Percentiles rank a stretch among this genome's conserved stretches.
phyloP scores from a whole-genome alignment of 1,140 invertebrate genomes.

The Drosophila kikkawai region DNA sequence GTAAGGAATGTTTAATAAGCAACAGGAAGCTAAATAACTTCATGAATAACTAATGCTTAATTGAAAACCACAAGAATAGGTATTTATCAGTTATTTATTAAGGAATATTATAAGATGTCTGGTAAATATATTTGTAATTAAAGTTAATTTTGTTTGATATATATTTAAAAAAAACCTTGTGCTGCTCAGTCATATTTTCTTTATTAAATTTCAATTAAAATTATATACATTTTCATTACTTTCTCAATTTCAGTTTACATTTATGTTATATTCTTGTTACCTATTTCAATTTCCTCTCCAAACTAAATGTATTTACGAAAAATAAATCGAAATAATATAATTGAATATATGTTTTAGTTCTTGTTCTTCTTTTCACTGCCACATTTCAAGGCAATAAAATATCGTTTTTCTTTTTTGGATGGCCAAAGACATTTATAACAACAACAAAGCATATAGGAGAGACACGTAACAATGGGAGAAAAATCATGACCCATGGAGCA shows the following conservation, averaged over 20 bases:
- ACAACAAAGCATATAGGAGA: conserved; percentile 2
- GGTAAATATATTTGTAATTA: background rate
- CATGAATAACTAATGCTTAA: conserved; percentile 12
- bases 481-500: conserved; percentile 35
- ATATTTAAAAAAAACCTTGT: no score
- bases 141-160: background rate
- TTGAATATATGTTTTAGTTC: conserved; percentile 25
- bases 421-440: conserved; percentile 29
- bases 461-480: conserved; percentile 31
- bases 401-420: conserved; percentile 17
- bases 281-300: background rate
- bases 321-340: conserved; percentile 23
- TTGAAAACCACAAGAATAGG: background rate
- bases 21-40: conserved; percentile 11
- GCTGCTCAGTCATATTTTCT: no score
- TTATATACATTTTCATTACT: no score
- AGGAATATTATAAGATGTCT: background rate
- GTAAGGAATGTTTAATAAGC: conserved; percentile 29
- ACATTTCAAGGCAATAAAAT: conserved; percentile 29
- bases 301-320: conserved; percentile 1
- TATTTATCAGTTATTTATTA: background rate
- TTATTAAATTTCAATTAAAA: background rate
- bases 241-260: no score
- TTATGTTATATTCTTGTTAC: background rate
- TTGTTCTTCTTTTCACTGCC: background rate